A percentile compares a stretch with the other conserved stretches of the same genome.
These are phyloP conservation scores for Phaethornis superciliosus DNA, from an alignment of 2,113 vertebrate genomes.

Conservation along the genomic window DNA sequence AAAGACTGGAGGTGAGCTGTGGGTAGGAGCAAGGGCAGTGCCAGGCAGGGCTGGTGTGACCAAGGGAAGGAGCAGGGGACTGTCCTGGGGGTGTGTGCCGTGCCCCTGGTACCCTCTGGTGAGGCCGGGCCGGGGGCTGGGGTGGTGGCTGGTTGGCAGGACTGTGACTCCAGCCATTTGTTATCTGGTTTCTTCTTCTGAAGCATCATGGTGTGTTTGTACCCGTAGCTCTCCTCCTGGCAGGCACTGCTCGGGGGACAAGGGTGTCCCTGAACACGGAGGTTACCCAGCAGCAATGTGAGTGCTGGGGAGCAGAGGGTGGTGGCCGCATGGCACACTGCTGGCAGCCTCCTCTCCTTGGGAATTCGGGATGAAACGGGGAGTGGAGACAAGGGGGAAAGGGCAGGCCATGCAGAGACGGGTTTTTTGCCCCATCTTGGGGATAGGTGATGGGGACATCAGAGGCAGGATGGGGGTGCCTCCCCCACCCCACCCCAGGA, in stretches of 20 bases:
- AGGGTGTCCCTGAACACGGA: fast-evolving
- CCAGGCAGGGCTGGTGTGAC: background rate
- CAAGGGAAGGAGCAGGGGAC: background rate
- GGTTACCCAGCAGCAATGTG: background rate
- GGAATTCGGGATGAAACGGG: fast-evolving
- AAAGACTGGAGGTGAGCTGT: background rate
- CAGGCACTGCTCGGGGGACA: background rate
- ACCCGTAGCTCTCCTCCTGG: background rate
- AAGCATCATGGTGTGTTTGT: fast-evolving
- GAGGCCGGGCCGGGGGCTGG: fast-evolving
- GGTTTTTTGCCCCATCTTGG: background rate
- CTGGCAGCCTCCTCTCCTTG: fast-evolving
- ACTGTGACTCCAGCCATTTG: fast-evolving
- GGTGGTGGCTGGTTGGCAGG: background rate
- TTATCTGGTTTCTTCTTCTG: background rate
- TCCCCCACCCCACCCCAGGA: background rate
- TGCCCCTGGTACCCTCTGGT: fast-evolving
- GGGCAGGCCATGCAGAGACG: fast-evolving
- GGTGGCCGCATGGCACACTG: fast-evolving
- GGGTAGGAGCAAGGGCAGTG: background rate
- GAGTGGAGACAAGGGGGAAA: background rate
- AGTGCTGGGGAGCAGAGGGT: background rate
- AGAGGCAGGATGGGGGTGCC: background rate
- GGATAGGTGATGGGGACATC: fast-evolving
- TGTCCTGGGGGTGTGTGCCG: fast-evolving